Percentiles rank a stretch among this genome's conserved stretches.
Evolutionary conservation across 2,797 vertebrate genomes (phyloP).

Genomic region (Brachymystax lenok): DNA sequence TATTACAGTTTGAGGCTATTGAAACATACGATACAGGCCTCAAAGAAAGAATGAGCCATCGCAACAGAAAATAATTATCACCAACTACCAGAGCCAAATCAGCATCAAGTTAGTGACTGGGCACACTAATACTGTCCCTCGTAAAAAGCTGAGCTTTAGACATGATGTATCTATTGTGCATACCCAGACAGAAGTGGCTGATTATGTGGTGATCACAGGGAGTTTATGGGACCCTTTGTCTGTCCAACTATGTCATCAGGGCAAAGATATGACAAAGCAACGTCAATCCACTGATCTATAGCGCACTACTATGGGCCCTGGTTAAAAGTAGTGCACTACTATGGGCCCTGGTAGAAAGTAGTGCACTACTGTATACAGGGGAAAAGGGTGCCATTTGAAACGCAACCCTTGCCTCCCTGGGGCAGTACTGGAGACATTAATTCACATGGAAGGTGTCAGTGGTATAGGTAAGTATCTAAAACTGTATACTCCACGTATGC

Average conservation of each 20-base stretch:
- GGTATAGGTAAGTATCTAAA: too few species aligned
- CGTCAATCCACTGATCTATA: too few species aligned
- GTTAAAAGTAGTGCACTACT: not conserved
- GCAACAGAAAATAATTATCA: conserved; percentile 50
- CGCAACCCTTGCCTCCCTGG: too few species aligned
- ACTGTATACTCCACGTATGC: not conserved
- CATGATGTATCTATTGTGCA: conserved; percentile 47
- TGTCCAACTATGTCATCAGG: conserved; percentile 16
- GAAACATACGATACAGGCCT: conserved; percentile 31
- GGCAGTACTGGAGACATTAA: too few species aligned
- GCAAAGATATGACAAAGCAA: not conserved
- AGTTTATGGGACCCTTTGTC: conserved; percentile 33
- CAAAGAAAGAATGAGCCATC: conserved; percentile 37
- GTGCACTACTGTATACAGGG: not conserved
- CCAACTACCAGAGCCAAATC: conserved; percentile 41
- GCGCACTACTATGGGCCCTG: too few species aligned
- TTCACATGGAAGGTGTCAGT: too few species aligned
- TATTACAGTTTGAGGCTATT: conserved; percentile 31
- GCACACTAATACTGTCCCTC: conserved; percentile 22
- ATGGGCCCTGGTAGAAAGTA: too few species aligned
- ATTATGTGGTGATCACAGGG: conserved; percentile 33
- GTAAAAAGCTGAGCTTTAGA: conserved; percentile 33
- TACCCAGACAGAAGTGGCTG: conserved; percentile 45
- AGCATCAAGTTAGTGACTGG: conserved; percentile 38
- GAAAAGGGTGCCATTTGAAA: too few species aligned